Percentiles rank a stretch among this genome's conserved stretches.
phyloP scores from a whole-genome alignment of 92 coral and sea anemone species.

The Zoanthus sociatus region DNA sequence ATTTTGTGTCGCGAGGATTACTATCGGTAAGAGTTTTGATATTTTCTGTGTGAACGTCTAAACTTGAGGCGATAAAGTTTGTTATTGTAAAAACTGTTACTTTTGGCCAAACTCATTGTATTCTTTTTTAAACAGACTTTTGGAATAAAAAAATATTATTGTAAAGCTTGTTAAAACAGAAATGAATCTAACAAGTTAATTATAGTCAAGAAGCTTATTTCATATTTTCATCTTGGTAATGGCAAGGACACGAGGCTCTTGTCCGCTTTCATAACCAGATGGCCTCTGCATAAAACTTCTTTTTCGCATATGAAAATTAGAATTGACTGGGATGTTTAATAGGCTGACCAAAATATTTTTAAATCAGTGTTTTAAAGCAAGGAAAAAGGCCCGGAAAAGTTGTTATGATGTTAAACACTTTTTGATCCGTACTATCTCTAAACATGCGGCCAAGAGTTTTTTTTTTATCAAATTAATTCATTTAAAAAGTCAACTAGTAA shows the following conservation, averaged over 20 bases:
- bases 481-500: neutral
- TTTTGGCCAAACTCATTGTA: neutral
- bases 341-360: neutral
- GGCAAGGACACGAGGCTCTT: neutral
- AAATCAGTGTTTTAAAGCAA: neutral
- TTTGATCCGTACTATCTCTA: neutral
- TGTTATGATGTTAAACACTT: neutral
- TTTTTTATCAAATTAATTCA: neutral
- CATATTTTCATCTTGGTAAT: conserved; percentile 14
- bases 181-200: conserved; percentile 11
- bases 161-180: neutral
- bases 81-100: conserved; percentile 2
- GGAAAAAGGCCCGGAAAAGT: neutral
- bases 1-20: conserved; percentile 93
- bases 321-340: neutral
- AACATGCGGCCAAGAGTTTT: neutral
- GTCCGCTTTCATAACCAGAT: neutral
- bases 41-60: neutral
- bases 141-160: neutral
- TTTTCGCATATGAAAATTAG: neutral
- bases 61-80: neutral
- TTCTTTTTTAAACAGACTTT: neutral
- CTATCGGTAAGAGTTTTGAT: conserved; percentile 73
- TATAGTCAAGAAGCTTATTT: neutral
- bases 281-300: neutral